Percentiles rank a stretch among this genome's conserved stretches.
These are phyloP conservation scores for Cyanoramphus novaezelandiae DNA, from an alignment of 2,113 vertebrate genomes.

Conservation along the genomic window DNA sequence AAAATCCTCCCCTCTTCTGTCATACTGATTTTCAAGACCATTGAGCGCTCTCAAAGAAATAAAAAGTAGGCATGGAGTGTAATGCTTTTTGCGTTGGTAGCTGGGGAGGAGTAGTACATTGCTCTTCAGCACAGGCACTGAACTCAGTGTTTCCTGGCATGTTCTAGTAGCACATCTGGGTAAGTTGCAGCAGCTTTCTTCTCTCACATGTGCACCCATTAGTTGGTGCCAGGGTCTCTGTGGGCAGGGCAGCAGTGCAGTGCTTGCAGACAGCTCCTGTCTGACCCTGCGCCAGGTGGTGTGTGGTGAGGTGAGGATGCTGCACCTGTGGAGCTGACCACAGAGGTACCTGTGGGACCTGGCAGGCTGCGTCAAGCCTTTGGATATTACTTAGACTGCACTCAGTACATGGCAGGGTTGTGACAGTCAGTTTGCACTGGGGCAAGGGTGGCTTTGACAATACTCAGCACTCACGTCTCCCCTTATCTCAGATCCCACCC, in stretches of 20 bases:
- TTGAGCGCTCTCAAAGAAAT: not conserved
- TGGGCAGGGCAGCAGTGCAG: not conserved
- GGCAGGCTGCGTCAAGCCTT: not conserved
- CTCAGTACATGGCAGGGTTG: rapidly evolving
- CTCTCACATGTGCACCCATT: rapidly evolving
- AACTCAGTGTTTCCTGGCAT: rapidly evolving
- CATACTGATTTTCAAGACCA: not conserved
- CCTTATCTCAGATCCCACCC: slow-evolving; percentile 78
- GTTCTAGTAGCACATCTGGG: rapidly evolving
- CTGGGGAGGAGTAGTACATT: not conserved
- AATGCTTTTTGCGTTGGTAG: not conserved
- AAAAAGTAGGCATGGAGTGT: not conserved
- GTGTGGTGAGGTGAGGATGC: not conserved
- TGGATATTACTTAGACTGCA: rapidly evolving
- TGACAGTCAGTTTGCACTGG: not conserved
- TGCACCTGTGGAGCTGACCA: not conserved
- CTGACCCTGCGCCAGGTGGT: rapidly evolving
- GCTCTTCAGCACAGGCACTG: not conserved
- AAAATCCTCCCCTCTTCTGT: not conserved
- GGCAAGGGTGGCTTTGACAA: not conserved
- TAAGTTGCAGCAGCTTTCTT: not conserved
- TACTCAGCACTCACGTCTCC: not conserved
- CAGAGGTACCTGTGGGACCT: not conserved
- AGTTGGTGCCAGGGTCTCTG: rapidly evolving
- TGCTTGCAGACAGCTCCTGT: not conserved